A percentile compares a stretch with the other conserved stretches of the same genome.
phyloP scores from a whole-genome alignment of 1,140 invertebrate genomes.

The Fopius arisanus region DNA sequence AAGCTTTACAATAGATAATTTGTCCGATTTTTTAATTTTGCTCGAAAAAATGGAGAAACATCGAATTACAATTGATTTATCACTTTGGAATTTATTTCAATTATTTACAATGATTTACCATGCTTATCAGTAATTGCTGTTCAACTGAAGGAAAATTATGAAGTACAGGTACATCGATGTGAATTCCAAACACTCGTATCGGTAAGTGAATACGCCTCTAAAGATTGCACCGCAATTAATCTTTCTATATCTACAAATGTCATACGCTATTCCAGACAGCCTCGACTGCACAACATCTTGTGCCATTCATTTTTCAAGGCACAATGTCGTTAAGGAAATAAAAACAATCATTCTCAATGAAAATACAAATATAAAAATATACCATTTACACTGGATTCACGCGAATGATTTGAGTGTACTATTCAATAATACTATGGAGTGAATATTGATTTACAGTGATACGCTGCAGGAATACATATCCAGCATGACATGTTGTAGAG shows the following conservation, averaged over 20 bases:
- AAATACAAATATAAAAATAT: conserved; percentile 5
- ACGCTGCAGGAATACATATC: background rate
- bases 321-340: background rate
- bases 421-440: background rate
- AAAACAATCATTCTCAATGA: background rate
- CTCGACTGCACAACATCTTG: background rate
- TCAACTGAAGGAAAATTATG: background rate
- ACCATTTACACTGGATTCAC: background rate
- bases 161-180: background rate
- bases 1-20: no score
- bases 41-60: no score
- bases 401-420: background rate
- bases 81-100: background rate
- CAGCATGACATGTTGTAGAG: background rate
- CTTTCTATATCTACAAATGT: background rate
- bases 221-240: background rate
- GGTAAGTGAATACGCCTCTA: background rate
- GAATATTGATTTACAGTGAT: background rate
- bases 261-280: background rate
- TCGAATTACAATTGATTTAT: background rate
- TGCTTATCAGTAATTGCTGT: background rate
- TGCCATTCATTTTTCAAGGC: background rate
- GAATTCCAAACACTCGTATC: background rate
- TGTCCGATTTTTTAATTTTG: no score
- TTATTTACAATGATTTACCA: background rate